phyloP scores from a whole-genome alignment of 2,113 vertebrate species.

The Ictalurus punctatus region DNA sequence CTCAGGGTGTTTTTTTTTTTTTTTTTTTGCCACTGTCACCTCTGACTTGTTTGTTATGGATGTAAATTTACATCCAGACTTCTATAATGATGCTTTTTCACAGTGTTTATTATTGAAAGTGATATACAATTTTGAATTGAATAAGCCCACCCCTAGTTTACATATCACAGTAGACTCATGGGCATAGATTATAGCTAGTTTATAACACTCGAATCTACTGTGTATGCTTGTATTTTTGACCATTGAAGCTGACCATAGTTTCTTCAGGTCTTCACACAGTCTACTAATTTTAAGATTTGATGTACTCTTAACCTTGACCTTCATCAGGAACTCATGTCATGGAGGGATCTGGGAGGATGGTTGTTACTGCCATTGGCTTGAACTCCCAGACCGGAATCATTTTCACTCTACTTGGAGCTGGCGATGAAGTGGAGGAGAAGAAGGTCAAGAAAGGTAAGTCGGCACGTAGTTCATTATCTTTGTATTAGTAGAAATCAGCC shows the following conservation, averaged over 20 bases:
- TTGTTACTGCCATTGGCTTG: constrained; percentile 90
- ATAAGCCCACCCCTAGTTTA: neutral
- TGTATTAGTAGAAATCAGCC: constrained; percentile 11
- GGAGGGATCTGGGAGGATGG: constrained; percentile 95
- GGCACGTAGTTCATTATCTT: neutral
- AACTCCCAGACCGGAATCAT: constrained; percentile 98
- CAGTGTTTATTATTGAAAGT: neutral
- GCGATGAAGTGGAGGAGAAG: constrained; percentile 84
- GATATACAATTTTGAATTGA: neutral
- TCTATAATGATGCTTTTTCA: neutral
- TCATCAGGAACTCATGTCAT: constrained; percentile 92
- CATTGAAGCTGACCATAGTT: neutral
- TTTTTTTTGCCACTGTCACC: neutral
- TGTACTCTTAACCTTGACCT: neutral
- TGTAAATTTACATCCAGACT: neutral
- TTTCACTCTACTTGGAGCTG: constrained; percentile 89
- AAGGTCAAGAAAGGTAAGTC: constrained; percentile 95
- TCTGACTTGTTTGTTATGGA: neutral
- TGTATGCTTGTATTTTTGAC: neutral
- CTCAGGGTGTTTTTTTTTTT: neutral
- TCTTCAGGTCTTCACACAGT: neutral
- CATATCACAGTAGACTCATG: neutral
- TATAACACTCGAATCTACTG: neutral
- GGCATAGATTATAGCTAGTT: too few relatives aligned
- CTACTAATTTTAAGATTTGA: neutral